Evolutionary conservation across 2,113 vertebrate genomes (phyloP).

Genomic region (Laticauda laticaudata): DNA sequence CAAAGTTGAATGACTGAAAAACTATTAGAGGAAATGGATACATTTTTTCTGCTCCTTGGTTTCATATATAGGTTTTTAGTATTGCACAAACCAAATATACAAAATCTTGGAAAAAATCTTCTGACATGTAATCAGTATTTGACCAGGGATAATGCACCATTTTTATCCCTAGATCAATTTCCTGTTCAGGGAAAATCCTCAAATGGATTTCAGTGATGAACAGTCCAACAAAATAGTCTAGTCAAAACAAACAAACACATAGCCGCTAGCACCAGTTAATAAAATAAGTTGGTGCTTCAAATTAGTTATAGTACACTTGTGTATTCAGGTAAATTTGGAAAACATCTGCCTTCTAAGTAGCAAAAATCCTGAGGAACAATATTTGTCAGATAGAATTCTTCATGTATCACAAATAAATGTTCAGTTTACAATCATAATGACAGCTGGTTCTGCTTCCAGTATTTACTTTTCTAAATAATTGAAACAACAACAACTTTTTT

Average conservation of each 20-base stretch:
- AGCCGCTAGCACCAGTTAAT: not conserved
- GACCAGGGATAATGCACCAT: not conserved
- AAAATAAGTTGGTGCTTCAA: not conserved
- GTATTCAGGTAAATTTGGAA: not conserved
- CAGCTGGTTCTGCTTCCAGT: slow-evolving; percentile 5
- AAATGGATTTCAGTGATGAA: not conserved
- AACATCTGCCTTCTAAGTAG: not conserved
- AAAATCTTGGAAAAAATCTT: not conserved
- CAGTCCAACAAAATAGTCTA: not conserved
- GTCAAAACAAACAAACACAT: not conserved
- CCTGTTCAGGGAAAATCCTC: not conserved
- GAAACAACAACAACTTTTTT: not conserved
- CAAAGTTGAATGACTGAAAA: not conserved
- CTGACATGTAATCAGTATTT: not conserved
- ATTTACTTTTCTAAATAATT: slow-evolving; percentile 34
- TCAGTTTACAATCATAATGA: slow-evolving; percentile 5
- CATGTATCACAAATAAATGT: not conserved
- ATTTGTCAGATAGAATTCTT: not conserved
- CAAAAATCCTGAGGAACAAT: not conserved
- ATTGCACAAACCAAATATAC: not conserved
- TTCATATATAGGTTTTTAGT: not conserved
- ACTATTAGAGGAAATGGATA: not conserved
- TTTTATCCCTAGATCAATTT: not conserved
- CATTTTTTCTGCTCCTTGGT: not conserved
- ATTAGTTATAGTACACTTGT: not conserved